These are phyloP conservation scores for Acrobasis consociella DNA, from an alignment of 2,888 invertebrate genomes.

Conservation along the genomic window DNA sequence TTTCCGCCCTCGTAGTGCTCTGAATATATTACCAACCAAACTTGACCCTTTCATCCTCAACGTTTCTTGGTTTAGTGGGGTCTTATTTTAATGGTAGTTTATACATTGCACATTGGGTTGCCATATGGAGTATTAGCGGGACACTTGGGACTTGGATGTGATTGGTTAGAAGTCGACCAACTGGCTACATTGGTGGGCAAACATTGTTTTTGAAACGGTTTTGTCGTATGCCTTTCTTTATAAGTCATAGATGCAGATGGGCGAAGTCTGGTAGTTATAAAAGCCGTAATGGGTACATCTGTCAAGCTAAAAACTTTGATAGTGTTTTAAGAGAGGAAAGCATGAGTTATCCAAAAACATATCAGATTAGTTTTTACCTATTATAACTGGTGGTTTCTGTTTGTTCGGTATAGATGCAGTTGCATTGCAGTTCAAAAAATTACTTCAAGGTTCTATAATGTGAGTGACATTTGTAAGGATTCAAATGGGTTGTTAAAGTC, in stretches of 20 bases:
- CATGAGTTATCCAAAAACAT: neutral
- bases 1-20: slow-evolving; percentile 68
- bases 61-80: slow-evolving; percentile 35
- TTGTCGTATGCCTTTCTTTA: slow-evolving; percentile 21
- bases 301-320: neutral
- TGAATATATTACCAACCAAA: slow-evolving; percentile 58
- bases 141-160: slow-evolving; percentile 73
- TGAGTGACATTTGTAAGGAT: no score
- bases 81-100: slow-evolving; percentile 58
- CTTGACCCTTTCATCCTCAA: slow-evolving; percentile 39
- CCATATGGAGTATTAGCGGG: slow-evolving; percentile 81
- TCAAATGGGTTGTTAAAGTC: no score
- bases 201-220: slow-evolving; percentile 48
- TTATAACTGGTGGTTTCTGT: no score
- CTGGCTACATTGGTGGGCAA: slow-evolving; percentile 67
- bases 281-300: slow-evolving; percentile 10
- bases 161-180: slow-evolving; percentile 72
- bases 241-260: slow-evolving; percentile 10
- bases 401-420: no score
- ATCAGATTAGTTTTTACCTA: no score
- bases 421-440: no score
- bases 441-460: no score
- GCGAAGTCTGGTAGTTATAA: neutral
- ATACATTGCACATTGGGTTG: slow-evolving; percentile 64
- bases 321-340: neutral